phyloP scores from a whole-genome alignment of 2,888 invertebrate genomes.

The Eupithecia abbreviata region DNA sequence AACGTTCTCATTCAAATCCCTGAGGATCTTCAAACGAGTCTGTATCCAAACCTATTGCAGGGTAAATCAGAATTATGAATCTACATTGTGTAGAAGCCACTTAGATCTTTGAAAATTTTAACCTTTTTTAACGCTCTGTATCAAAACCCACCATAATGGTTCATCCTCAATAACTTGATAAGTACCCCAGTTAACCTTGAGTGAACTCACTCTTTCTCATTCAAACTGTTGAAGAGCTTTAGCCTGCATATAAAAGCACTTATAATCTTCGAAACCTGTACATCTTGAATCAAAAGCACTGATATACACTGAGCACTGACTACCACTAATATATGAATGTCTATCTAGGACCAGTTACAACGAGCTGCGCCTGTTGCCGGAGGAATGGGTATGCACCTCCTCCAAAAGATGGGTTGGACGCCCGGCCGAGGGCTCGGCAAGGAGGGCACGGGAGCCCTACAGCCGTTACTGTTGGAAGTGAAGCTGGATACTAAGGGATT shows the following conservation, averaged over 20 bases:
- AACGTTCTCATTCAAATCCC: not conserved
- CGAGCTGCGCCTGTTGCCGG: slow-evolving; percentile 95
- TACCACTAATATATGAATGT: not conserved
- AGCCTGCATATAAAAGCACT: not conserved
- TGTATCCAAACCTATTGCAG: not conserved
- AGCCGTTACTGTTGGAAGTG: slow-evolving; percentile 96
- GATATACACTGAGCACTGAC: not conserved
- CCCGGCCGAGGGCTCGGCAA: slow-evolving; percentile 98
- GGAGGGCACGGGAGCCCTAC: slow-evolving; percentile 94
- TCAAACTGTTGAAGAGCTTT: not conserved
- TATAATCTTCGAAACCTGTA: not conserved
- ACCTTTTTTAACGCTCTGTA: not conserved
- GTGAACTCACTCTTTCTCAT: not conserved
- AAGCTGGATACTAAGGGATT: slow-evolving; percentile 97
- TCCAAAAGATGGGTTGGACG: slow-evolving; percentile 99
- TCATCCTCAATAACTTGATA: not conserved
- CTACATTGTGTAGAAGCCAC: not conserved
- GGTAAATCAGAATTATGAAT: not conserved
- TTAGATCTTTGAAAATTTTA: not conserved
- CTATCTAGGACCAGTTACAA: slow-evolving; percentile 92
- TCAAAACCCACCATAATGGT: not conserved
- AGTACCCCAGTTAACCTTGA: not conserved
- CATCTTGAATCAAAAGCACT: not conserved
- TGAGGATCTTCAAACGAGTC: not conserved
- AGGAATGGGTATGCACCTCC: slow-evolving; percentile 97